Evolutionary conservation across 2,113 vertebrate species (phyloP).

Genomic region (Rhinopomastus cyanomelas): DNA sequence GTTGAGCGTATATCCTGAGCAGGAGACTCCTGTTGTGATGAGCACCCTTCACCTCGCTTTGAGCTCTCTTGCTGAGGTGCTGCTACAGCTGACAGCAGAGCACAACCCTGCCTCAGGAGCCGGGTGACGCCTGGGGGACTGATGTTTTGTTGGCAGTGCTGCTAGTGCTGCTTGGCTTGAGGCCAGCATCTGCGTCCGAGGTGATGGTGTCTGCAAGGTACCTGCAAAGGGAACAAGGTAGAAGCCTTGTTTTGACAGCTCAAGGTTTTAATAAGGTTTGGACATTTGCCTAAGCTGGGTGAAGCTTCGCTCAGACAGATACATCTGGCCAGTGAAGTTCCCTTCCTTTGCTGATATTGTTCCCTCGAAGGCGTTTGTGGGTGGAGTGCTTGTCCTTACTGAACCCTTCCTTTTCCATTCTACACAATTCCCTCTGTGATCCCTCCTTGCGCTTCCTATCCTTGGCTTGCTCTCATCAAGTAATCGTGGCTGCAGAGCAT

Average conservation of each 20-base stretch:
- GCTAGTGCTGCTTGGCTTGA: not conserved
- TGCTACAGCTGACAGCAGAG: not conserved
- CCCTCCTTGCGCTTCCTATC: not conserved
- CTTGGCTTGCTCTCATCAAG: not conserved
- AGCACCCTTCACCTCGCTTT: not conserved
- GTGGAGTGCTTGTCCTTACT: not conserved
- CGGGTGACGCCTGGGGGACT: not conserved
- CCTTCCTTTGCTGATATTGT: not conserved
- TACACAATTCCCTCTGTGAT: accelerated
- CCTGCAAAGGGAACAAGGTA: not conserved
- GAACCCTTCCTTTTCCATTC: not conserved
- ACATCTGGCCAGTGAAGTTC: not conserved
- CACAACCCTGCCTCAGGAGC: not conserved
- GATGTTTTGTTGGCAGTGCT: not conserved
- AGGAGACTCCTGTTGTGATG: not conserved
- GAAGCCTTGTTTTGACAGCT: conserved; percentile 51
- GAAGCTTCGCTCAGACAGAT: not conserved
- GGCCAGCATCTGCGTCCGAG: not conserved
- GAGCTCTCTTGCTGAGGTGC: not conserved
- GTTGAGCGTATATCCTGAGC: not conserved
- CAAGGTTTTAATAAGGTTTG: conserved; percentile 13
- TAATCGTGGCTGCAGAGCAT: not conserved
- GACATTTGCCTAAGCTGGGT: conserved; percentile 26
- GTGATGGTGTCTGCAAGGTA: not conserved
- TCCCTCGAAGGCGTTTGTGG: conserved; percentile 13